Base-by-base conservation (phyloP, 2,797 vertebrate species). In the Gymnothorax reevesii region DNA sequence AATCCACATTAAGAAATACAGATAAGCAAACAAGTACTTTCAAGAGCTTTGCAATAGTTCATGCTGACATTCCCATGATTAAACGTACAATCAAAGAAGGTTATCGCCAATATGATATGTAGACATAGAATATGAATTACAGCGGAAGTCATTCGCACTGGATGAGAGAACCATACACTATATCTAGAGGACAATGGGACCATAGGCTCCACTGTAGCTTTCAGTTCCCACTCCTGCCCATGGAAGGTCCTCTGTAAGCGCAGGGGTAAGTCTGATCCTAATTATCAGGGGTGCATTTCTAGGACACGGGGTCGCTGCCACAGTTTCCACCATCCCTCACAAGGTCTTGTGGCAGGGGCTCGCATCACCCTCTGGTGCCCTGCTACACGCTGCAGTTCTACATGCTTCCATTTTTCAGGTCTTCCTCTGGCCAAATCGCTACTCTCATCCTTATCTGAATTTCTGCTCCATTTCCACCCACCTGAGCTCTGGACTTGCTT, bases 31-130 rank as follows among this genome's bases (percentile, higher is more conserved):
- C n/a, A 8, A 20, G 5, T 22, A 49, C 10, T 54, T 4, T 20
- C 77, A 80, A 80, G 49, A 55, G 49, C 52, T 80, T 80, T 80
- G 73, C 12, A 77, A 77, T 49, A 77, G 42, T 42, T 52, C 73
- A 77, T 2, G 33, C 33, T 42, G 33, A 42, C 33, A 42, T 75
- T 75, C 12, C 33, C 49, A 12, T 75, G 73, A 75, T 75, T 15
- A 73, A 73, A 73, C 13, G 69, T 7, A 73, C 69, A 75, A 33
- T 79, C 22, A 22, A 80, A 62, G 22, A 62, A 55, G 7, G 1
- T 42, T 42, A 42, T 42, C 33, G 1, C 33, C 49, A 54, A 79
- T 52, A 52, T 54, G 77, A 80, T 20, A 49, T 49, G 7, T 42
- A 42, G 33, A 42, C 33, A 42, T 42, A 42, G 33, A 42, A 42